Conservation (phyloP, 2,113 vertebrate genomes). For the Blennius ocellaris region DNA sequence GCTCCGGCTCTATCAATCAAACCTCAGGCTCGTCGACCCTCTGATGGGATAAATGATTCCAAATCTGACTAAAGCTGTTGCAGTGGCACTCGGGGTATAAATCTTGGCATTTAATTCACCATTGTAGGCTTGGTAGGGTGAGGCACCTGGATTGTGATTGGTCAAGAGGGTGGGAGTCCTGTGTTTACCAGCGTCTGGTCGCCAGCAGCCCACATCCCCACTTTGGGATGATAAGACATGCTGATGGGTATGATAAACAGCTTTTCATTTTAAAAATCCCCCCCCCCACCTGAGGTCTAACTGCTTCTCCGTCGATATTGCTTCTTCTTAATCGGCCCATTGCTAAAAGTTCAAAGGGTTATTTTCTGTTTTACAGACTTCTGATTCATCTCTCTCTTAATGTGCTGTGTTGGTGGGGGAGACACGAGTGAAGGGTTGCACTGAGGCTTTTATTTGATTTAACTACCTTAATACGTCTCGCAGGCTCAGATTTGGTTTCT, state of each 20-base stretch:
- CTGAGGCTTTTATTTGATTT: constrained; percentile 61
- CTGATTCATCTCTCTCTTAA: constrained; percentile 71
- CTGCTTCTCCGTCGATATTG: constrained; percentile 30
- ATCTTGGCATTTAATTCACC: constrained; percentile 75
- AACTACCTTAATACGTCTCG: constrained; percentile 71
- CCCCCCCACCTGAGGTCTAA: constrained; percentile 26
- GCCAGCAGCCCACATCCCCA: constrained; percentile 34
- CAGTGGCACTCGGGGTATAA: constrained; percentile 66
- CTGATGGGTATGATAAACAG: constrained; percentile 52
- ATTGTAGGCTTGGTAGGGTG: constrained; percentile 42
- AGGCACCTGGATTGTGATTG: constrained; percentile 55
- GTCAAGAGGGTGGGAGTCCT: constrained; percentile 48
- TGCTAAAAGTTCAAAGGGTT: constrained; percentile 64
- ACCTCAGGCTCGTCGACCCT: constrained; percentile 50
- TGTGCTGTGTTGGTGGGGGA: constrained; percentile 42
- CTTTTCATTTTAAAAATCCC: constrained; percentile 50
- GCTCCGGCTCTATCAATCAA: constrained; percentile 69
- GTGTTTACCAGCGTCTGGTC: constrained; percentile 39
- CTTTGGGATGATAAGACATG: constrained; percentile 23
- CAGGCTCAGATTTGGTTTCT: constrained; percentile 75
- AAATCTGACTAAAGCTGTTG: constrained; percentile 73
- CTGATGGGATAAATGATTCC: constrained; percentile 78
- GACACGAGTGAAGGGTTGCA: constrained; percentile 58
- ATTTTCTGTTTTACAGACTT: constrained; percentile 58
- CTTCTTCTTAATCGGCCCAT: constrained; percentile 45